A percentile compares a stretch with the other conserved stretches of the same genome.
Evolutionary conservation across 2,888 invertebrate genomes (phyloP).

Genomic region (Oscheius myriophilus): DNA sequence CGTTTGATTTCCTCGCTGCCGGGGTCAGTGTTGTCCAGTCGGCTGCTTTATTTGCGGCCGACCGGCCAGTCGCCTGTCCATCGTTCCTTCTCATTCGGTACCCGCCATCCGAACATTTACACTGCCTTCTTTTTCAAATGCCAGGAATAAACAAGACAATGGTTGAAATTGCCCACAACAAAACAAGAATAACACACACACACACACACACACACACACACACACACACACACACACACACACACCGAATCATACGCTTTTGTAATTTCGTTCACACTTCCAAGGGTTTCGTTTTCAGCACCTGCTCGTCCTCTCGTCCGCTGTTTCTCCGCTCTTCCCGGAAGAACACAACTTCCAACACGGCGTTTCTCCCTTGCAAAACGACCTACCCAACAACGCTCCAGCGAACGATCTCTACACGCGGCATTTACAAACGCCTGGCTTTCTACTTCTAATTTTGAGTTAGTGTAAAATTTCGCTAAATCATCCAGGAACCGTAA

Average conservation of each 20-base stretch:
- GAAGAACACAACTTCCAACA: constrained; percentile 18
- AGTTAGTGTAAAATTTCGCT: too few relatives aligned
- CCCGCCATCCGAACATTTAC: constrained; percentile 4
- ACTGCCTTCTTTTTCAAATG: not conserved
- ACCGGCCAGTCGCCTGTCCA: constrained; percentile 3
- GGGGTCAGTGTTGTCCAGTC: constrained; percentile 11
- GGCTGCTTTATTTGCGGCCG: constrained; percentile 8
- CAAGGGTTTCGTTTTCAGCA: constrained; percentile 17
- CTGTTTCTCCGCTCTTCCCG: constrained; percentile 39
- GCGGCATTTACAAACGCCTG: constrained; percentile 46
- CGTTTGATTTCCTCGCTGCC: constrained; percentile 1
- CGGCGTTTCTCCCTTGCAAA: constrained; percentile 36
- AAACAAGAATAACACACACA: not conserved
- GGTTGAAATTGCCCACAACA: too few relatives aligned
- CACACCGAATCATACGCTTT: too few relatives aligned
- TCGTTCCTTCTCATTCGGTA: constrained; percentile 1
- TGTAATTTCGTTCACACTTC: too few relatives aligned
- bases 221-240: too few relatives aligned
- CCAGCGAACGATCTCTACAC: not conserved
- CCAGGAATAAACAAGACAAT: not conserved
- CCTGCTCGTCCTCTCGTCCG: constrained; percentile 40
- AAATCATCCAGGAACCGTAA: too few relatives aligned
- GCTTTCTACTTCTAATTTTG: constrained; percentile 50
- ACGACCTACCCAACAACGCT: constrained; percentile 11
- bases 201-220: too few relatives aligned